Percentiles rank a stretch among this genome's conserved stretches.
phyloP scores from a whole-genome alignment of 2,113 vertebrate species.

The Aplodontia rufa region DNA sequence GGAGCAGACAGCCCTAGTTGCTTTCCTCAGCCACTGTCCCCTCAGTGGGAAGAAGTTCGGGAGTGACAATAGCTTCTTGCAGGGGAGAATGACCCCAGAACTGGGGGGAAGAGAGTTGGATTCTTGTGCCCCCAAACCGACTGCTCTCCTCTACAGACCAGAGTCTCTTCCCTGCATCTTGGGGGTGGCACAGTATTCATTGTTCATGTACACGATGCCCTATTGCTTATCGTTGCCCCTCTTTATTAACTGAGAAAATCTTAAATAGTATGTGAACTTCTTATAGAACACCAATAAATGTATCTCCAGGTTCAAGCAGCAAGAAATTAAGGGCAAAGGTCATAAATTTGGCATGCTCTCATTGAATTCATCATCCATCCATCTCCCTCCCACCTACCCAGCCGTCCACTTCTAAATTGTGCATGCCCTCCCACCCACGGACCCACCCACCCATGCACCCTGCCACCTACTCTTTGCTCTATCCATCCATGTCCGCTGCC shows the following conservation, averaged over 20 bases:
- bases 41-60: background rate
- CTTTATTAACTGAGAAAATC: background rate
- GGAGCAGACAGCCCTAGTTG: background rate
- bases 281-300: conserved; percentile 6
- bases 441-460: background rate
- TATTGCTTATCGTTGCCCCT: background rate
- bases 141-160: background rate
- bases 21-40: background rate
- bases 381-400: background rate
- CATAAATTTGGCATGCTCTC: background rate
- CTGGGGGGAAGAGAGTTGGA: no score
- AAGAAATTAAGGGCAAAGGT: background rate
- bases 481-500: background rate
- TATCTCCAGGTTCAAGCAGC: background rate
- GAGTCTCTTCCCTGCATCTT: background rate
- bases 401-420: background rate
- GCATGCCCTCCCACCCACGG: background rate
- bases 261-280: background rate
- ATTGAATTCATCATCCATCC: background rate
- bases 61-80: background rate
- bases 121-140: background rate
- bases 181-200: background rate
- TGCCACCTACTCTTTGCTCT: background rate
- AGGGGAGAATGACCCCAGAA: background rate
- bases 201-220: background rate